Evolutionary conservation across 2,797 vertebrate species (phyloP).

Genomic region (Poecilia picta): DNA sequence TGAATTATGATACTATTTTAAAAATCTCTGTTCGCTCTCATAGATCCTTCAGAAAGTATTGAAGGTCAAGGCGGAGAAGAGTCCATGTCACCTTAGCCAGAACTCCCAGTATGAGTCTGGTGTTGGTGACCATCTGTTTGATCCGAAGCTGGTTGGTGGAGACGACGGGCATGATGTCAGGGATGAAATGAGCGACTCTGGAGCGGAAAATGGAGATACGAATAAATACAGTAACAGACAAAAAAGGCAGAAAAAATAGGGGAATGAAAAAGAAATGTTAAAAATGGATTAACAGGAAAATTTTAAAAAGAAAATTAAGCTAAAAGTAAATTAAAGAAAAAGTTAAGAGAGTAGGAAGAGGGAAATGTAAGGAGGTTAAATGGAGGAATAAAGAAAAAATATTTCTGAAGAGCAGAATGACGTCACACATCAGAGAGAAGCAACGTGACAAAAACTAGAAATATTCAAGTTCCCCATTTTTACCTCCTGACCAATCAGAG

Average conservation of each 20-base stretch:
- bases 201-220: neutral
- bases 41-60: neutral
- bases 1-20: neutral
- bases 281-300: neutral
- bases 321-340: neutral
- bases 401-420: neutral
- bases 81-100: conserved; percentile 73
- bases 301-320: neutral
- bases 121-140: conserved; percentile 87
- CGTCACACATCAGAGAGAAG: neutral
- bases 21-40: neutral
- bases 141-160: conserved; percentile 72
- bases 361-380: neutral
- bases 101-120: conserved; percentile 87
- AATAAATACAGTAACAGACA: neutral
- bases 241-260: accelerated
- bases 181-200: conserved; percentile 91
- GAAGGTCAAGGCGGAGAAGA: neutral
- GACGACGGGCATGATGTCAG: conserved; percentile 88
- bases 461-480: neutral
- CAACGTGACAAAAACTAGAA: neutral
- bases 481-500: neutral
- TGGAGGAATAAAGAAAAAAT: neutral
- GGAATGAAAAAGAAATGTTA: neutral
- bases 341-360: neutral